Percentiles rank a stretch among this genome's conserved stretches.
These are phyloP conservation scores for Trogon melanurus DNA, from an alignment of 2,113 vertebrate genomes.

Conservation along the genomic window DNA sequence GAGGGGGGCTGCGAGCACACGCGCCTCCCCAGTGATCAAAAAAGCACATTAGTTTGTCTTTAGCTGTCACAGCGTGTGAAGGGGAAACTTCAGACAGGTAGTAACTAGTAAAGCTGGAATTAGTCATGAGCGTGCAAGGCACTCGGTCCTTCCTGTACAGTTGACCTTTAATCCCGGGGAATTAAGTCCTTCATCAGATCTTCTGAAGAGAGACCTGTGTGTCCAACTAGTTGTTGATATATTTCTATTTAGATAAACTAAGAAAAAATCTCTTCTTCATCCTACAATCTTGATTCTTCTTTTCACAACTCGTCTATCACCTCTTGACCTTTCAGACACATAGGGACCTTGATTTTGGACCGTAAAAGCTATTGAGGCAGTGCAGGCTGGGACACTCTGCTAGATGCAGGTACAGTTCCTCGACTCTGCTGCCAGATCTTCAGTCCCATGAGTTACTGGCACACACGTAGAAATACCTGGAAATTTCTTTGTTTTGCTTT, in stretches of 20 bases:
- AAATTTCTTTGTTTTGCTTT: not conserved
- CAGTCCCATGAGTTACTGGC: not conserved
- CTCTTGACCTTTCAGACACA: not conserved
- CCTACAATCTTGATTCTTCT: not conserved
- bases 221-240: not conserved
- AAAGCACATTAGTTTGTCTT: not conserved
- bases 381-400: rapidly evolving
- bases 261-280: not conserved
- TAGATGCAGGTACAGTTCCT: not conserved
- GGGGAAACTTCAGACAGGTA: not conserved
- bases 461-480: not conserved
- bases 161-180: not conserved
- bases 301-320: not conserved
- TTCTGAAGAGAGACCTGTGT: not conserved
- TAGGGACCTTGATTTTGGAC: not conserved
- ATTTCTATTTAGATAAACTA: not conserved
- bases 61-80: not conserved
- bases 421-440: not conserved
- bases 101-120: not conserved
- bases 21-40: not conserved
- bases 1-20: rapidly evolving
- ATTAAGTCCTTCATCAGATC: not conserved
- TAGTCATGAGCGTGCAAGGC: not conserved
- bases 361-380: not conserved
- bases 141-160: not conserved